Conservation (phyloP, 2,888 invertebrate genomes). For the Lochmaea capreae region DNA sequence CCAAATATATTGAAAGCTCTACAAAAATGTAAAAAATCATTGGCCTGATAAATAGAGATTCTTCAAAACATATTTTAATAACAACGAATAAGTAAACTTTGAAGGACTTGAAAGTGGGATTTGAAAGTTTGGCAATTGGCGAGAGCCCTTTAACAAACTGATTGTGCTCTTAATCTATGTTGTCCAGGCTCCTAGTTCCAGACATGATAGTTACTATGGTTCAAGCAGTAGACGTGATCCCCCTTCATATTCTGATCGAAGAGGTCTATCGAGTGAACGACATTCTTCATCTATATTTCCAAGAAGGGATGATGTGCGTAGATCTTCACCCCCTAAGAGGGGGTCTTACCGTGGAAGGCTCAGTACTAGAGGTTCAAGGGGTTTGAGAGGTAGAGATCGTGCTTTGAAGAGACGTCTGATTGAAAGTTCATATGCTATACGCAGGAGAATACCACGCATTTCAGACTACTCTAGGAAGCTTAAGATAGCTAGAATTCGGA, state of each 20-base stretch:
- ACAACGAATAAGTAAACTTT: conserved; percentile 9
- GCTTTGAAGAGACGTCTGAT: conserved; percentile 69
- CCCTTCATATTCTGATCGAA: conserved; percentile 68
- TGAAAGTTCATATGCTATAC: conserved; percentile 70
- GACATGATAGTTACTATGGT: conserved; percentile 59
- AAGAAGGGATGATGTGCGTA: conserved; percentile 63
- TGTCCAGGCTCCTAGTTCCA: conserved; percentile 65
- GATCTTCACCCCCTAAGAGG: conserved; percentile 58
- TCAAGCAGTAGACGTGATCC: conserved; percentile 68
- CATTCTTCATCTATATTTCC: conserved; percentile 56
- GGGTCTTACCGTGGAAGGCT: conserved; percentile 62
- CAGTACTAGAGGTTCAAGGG: conserved; percentile 66
- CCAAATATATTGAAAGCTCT: conserved; percentile 6
- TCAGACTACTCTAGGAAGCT: conserved; percentile 64
- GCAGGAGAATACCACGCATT: conserved; percentile 66
- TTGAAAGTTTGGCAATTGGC: conserved; percentile 25
- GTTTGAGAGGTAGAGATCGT: conserved; percentile 67
- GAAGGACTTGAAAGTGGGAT: background rate
- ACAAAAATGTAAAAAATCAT: background rate
- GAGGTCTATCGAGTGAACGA: conserved; percentile 66
- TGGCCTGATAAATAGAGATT: conserved; percentile 13
- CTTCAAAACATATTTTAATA: conserved; percentile 11
- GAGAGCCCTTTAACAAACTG: conserved; percentile 22
- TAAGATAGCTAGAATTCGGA: conserved; percentile 65
- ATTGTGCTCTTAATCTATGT: conserved; percentile 52